These are phyloP conservation scores for Alethe diademata DNA, from an alignment of 2,113 vertebrate species.

Conservation along the genomic window DNA sequence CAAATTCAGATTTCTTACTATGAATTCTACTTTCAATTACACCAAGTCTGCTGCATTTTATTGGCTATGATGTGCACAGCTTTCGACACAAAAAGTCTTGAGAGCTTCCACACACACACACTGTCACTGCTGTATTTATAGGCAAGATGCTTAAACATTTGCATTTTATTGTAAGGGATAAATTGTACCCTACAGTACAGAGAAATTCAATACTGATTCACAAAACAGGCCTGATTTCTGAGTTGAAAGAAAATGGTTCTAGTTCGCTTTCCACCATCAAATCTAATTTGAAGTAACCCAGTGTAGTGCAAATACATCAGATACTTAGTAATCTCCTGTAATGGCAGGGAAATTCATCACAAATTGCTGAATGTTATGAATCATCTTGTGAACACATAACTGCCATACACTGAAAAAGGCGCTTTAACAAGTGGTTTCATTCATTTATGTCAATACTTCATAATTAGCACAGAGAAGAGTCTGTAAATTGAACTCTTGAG, in stretches of 20 bases:
- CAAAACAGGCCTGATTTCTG: slow-evolving; percentile 13
- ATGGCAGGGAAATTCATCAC: slow-evolving; percentile 32
- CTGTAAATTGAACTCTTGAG: slow-evolving; percentile 63
- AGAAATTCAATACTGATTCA: slow-evolving; percentile 1
- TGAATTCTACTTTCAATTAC: background rate
- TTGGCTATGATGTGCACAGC: background rate
- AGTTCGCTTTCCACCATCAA: slow-evolving; percentile 4
- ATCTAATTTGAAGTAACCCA: slow-evolving; percentile 39
- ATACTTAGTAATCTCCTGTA: slow-evolving; percentile 36
- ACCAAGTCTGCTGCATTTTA: background rate
- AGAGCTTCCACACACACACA: background rate
- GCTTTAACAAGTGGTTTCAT: slow-evolving; percentile 50
- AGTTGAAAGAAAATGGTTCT: background rate
- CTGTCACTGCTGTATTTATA: background rate
- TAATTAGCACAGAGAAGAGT: slow-evolving; percentile 51
- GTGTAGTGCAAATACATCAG: slow-evolving; percentile 13
- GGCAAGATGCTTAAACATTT: slow-evolving; percentile 1
- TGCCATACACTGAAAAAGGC: slow-evolving; percentile 31
- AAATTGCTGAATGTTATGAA: slow-evolving; percentile 48
- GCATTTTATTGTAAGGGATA: slow-evolving; percentile 16
- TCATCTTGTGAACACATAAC: slow-evolving; percentile 45
- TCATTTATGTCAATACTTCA: slow-evolving; percentile 67
- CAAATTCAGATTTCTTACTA: background rate
- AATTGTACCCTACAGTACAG: background rate
- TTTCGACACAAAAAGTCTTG: background rate